A percentile compares a stretch with the other conserved stretches of the same genome.
Evolutionary conservation across 2,888 invertebrate species (phyloP).

Genomic region (Ichneumoninae sp.): DNA sequence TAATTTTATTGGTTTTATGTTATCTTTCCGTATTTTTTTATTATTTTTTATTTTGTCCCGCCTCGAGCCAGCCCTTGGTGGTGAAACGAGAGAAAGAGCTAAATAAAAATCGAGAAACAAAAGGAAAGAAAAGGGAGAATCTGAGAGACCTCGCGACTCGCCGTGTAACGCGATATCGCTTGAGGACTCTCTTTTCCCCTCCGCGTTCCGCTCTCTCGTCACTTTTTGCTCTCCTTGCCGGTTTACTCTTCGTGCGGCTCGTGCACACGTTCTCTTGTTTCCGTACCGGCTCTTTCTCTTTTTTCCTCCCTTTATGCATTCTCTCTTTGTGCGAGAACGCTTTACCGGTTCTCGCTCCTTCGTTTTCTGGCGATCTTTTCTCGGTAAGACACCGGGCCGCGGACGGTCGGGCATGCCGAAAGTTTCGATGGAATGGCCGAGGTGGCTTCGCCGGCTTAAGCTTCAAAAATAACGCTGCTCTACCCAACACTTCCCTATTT

Average conservation of each 20-base stretch:
- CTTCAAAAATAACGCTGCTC: slow-evolving; percentile 21
- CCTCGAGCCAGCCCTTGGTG: slow-evolving; percentile 53
- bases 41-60: slow-evolving; percentile 63
- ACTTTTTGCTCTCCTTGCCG: not conserved
- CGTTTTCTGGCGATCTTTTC: slow-evolving; percentile 27
- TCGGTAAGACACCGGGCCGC: slow-evolving; percentile 24
- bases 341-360: slow-evolving; percentile 34
- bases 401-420: not conserved
- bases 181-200: slow-evolving; percentile 26
- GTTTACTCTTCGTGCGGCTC: slow-evolving; percentile 29
- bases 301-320: slow-evolving; percentile 56
- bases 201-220: slow-evolving; percentile 31
- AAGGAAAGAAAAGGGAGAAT: slow-evolving; percentile 4
- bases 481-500: not conserved
- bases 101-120: slow-evolving; percentile 25
- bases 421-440: slow-evolving; percentile 18
- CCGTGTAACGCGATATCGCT: slow-evolving; percentile 70
- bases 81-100: slow-evolving; percentile 41
- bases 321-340: slow-evolving; percentile 51
- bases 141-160: slow-evolving; percentile 30
- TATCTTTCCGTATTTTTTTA: slow-evolving; percentile 42
- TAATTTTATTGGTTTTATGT: slow-evolving; percentile 73
- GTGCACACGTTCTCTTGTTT: slow-evolving; percentile 62
- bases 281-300: slow-evolving; percentile 38
- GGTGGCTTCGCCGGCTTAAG: slow-evolving; percentile 20